Percentiles rank a stretch among this genome's conserved stretches.
These are phyloP conservation scores for Lochmaea crataegi DNA, from an alignment of 2,888 invertebrate genomes.

Conservation along the genomic window DNA sequence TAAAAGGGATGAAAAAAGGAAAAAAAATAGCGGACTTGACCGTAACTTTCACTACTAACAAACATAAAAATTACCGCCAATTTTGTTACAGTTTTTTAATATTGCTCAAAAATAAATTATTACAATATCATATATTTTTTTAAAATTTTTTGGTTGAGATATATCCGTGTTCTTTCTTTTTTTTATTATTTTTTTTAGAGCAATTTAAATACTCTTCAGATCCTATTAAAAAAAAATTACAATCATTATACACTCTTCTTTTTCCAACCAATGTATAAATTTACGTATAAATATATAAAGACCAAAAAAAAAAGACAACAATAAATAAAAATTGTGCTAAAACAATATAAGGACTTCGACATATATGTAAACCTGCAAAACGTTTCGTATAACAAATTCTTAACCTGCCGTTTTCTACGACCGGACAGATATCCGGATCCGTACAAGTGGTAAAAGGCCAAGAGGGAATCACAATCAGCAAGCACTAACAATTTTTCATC, in stretches of 20 bases:
- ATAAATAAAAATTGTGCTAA: conserved; percentile 22
- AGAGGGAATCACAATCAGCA: conserved; percentile 16
- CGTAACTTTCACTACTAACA: neutral
- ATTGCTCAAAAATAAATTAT: conserved; percentile 13
- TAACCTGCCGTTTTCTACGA: conserved; percentile 1
- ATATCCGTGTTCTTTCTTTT: neutral
- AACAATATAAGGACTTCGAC: conserved; percentile 9
- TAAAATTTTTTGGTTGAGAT: neutral
- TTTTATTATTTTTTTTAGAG: neutral
- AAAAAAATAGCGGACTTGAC: neutral
- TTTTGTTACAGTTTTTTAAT: conserved; percentile 8
- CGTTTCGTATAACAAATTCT: conserved; percentile 15
- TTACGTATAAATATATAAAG: conserved; percentile 17
- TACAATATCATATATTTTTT: neutral
- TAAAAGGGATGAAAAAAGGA: no score
- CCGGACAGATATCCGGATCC: neutral
- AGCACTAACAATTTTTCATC: conserved; percentile 28
- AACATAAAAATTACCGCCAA: neutral
- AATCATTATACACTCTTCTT: neutral
- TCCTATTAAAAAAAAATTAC: neutral
- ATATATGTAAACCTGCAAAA: neutral
- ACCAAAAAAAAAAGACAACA: neutral
- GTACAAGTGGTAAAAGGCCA: neutral
- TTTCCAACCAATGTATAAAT: neutral
- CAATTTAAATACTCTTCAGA: conserved; percentile 4